phyloP scores from a whole-genome alignment of 2,888 invertebrate species.

The Lasius platythorax region DNA sequence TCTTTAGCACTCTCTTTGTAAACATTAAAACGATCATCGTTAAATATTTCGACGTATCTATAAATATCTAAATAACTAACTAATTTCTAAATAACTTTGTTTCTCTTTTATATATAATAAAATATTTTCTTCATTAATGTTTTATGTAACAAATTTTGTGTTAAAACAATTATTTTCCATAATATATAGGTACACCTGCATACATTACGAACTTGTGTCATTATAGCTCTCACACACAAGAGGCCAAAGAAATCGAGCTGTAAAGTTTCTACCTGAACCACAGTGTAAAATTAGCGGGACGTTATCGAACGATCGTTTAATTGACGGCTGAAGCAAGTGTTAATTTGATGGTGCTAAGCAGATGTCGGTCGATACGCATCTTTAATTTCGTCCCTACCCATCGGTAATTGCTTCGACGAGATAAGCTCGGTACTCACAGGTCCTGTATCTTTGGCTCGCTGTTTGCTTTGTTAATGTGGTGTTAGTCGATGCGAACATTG shows the following conservation, averaged over 20 bases:
- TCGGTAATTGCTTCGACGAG: constrained; percentile 79
- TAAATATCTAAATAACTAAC: background rate
- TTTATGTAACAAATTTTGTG: background rate
- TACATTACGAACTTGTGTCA: background rate
- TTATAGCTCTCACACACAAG: background rate
- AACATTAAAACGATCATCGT: background rate
- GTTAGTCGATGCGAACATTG: constrained; percentile 63
- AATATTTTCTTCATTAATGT: background rate
- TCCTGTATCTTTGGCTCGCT: constrained; percentile 57
- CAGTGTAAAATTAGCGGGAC: constrained; percentile 54
- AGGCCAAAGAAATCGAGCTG: background rate
- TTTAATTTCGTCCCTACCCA: constrained; percentile 78
- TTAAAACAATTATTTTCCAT: background rate
- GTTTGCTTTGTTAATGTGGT: constrained; percentile 77
- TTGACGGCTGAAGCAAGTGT: constrained; percentile 79
- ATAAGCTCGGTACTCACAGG: constrained; percentile 69
- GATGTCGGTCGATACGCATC: constrained; percentile 80
- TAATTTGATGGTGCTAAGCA: constrained; percentile 81
- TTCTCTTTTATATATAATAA: background rate
- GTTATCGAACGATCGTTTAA: constrained; percentile 78
- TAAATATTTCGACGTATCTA: background rate
- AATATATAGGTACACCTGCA: background rate
- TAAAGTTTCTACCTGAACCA: constrained; percentile 9
- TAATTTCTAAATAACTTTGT: background rate
- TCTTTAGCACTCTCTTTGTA: background rate